Base-by-base conservation (phyloP, 2,888 invertebrate genomes). In the Drosophila maculinotata region DNA sequence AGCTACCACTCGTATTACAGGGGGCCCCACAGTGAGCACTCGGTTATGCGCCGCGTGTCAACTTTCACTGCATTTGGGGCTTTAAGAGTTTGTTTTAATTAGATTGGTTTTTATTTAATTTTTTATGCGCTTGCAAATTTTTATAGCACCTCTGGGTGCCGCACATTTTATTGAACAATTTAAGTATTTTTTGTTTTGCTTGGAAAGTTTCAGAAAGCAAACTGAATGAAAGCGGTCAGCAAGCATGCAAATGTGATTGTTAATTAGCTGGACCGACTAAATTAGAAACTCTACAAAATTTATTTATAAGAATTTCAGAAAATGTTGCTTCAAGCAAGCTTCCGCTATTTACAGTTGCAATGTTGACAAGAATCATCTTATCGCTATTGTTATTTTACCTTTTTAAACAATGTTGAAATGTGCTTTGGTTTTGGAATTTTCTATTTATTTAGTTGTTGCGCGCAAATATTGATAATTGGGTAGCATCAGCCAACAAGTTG, bases 211-310 rank as follows among this genome's bases (percentile, higher is more conserved):
- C 14, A 28, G 20, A 48, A 12, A 26, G 28, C n/a, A 33, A 12
- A 12, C 44, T 7, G 8, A 47, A 41, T 47, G 42, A 53, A 59
- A 48, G 44, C 42, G 14, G 45, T 15, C 17, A 41, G 41, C 38
- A 69, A 49, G 49, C 44, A 69, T 59, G 52, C 58, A 52, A 58
- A 58, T 58, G 8, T 36, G 57, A 17, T 51, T 41, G 49, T 33
- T 41, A 47, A 47, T 35, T 60, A 35, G 39, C 23, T 47, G 20
- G 42, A 14, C 15, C 26, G 28, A 36, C 20, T 28, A 12, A 48
- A 31, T 35, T 41, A 23, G 45, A 26, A 52, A 52, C 52, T 45
- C 26, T 12, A 10, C 12, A 31, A 52, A 12, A 31, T 33, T 30
- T 36, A 1, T 28, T 28, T 12, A 44, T 36, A 30, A 6, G 17